Evolutionary conservation across 2,888 invertebrate species (phyloP), one percentile per base, ranked within the genome.

Genomic region (Latrodectus hesperus): DNA sequence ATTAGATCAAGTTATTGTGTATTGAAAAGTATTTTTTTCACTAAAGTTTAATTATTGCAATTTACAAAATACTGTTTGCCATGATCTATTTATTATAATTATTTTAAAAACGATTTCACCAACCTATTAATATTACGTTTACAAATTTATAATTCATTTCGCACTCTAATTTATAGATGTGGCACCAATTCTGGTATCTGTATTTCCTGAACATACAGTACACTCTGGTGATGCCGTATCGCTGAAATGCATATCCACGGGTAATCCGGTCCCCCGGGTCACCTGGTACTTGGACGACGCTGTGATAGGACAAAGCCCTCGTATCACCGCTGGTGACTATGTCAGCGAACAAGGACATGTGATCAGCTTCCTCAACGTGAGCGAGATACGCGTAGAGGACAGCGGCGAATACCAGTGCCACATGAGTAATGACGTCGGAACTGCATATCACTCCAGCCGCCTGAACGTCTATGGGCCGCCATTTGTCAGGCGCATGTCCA

Each of bases 381-480:
- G 91, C 14, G 91, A 88, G 14, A 75, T 78, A 1, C 68, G 83
- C 2, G 80, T 88, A 0, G 88, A 88, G 22, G 88, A 88, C 52
- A 80, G 88, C 49, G 88, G 88, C 0, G 88, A 88, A 52, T 88
- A 88, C 65, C 79, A 82, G 17, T 88, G 88, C 65, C 84, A 88
- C 79, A 84, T 80, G 65, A 64, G 52, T 64, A 92, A 92, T 90
- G 90, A 91, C 49, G 92, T 92, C 4, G 92, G 92, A 3, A 80
- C 89, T 17, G 91, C 91, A 8, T 88, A 89, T 17, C 92, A 92
- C 83, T 90, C 90, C 9, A 91, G 90, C 5, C 90, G 90, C 70
- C 89, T 92, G 22, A 92, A 92, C 89, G 91, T 92, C 8, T 91
- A 91, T 77, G 94, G 94, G 90, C 92, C 92, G 82, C 94, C 94